Base-by-base conservation (phyloP, 2,888 invertebrate genomes). In the Calephelis perditalis region DNA sequence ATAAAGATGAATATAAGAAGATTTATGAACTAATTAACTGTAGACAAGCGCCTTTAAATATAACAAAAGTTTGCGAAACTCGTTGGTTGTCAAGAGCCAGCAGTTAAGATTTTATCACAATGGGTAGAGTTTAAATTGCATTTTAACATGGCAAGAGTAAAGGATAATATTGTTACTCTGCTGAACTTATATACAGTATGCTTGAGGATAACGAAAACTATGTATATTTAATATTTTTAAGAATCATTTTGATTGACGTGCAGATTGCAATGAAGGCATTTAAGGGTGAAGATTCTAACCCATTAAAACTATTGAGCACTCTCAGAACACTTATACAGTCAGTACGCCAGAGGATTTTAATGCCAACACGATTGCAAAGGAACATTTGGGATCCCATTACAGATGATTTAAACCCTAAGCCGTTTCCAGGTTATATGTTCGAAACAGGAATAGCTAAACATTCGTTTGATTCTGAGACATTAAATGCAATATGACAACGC, bases 211-310 rank as follows among this genome's bases (percentile, higher is more conserved):
- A 56, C 7, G 7, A n/a, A 36, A 56, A 56, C 40, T 40, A 40
- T 12, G 11, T 56, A 40, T 40, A 56, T 56, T 56, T 56, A 12
- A 36, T 56, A 56, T 59, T 44, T 55, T 55, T 59, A 35, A 59
- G 44, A 43, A 59, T 43, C 44, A 55, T 69, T 12, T 49, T 66
- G 35, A 63, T 62, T 60, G 65, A 65, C 35, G 59, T 64, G 8
- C 66, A 67, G 62, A 62, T 59, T 15, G 63, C 37, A 47, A 56
- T 65, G 6, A 69, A 69, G 35, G 63, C 36, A 6, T 65, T 67
- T 47, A 58, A 67, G 61, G 44, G 63, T n/a, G 63, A 65, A 54
- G 57, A 61, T n/a, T 10, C 59, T 52, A 57, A 67, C 61, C 63
- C 65, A 6, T 56, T 64, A n/a, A 35, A 56, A 56, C 56, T 70